Evolutionary conservation across 2,113 vertebrate genomes (phyloP), one percentile per base, ranked within the genome.

Genomic region (Oncorhynchus keta): DNA sequence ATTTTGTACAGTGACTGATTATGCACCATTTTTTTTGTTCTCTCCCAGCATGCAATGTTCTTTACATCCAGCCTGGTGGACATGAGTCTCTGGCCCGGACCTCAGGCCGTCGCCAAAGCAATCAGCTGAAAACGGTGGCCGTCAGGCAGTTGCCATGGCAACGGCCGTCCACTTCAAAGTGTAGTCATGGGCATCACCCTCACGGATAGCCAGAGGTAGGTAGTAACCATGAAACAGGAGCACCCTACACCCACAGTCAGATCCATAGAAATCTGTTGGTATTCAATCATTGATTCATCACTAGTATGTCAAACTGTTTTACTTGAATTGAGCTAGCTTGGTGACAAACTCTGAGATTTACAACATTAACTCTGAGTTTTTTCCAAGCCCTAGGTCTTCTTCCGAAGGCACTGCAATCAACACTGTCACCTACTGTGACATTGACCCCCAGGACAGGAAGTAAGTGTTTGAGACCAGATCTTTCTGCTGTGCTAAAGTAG

Each of bases 131-230:
- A 93, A 98, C 96, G 0, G 70, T 99, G 89, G 90, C 91, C 35
- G 88, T 93, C 14, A 95, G 94, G 61, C 95, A 95, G 2, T 85
- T 92, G 0, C 96, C 0, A 86, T 78, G 0, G 96, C 97, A 66
- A 96, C 97, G 73, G 93, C 95, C 0, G 97, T 99, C 81, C 97
- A 99, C 89, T 99, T 98, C 92, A 98, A 97, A 88, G 97, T 97
- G 84, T 97, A 97, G 0, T 86, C 97, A 99, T n/a, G 91, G 97
- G 97, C 86, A 96, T 99, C 91, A 99, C 97, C 68, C 92, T 99
- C 87, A 99, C 97, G 0, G 97, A 99, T 95, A 99, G 97, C 88
- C 96, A 98, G 91, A 96, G 97, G 79, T 99, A 97, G 97, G 97
- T 89, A 55, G 1, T 14, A 26, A n/a, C 49, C 6, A 5, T 49